Percentiles rank a stretch among this genome's conserved stretches.
These are phyloP conservation scores for Xenops minutus DNA, from an alignment of 2,797 vertebrate genomes.

Conservation along the genomic window DNA sequence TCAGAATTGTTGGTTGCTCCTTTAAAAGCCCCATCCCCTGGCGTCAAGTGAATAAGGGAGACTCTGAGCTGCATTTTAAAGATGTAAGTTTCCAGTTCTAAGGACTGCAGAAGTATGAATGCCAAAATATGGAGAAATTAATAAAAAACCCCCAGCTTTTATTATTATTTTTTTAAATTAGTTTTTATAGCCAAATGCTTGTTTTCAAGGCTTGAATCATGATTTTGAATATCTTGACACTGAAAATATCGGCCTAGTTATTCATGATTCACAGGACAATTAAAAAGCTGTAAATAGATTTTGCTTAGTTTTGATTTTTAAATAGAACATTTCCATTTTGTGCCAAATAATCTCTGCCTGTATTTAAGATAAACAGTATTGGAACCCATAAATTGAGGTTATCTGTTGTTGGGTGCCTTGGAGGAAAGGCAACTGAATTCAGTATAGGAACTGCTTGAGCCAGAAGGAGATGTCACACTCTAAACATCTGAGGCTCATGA, in stretches of 20 bases:
- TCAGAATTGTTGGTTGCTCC: background rate
- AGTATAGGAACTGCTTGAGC: background rate
- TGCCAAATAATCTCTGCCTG: background rate
- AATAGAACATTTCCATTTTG: background rate
- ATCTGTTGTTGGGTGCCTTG: conserved; percentile 14
- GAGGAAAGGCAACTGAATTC: conserved; percentile 42
- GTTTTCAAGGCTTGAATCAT: background rate
- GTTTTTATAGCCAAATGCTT: background rate
- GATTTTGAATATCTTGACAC: background rate
- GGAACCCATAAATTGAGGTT: background rate
- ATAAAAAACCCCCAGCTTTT: background rate
- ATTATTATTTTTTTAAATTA: background rate
- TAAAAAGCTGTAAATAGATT: conserved; percentile 17
- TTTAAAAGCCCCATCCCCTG: background rate
- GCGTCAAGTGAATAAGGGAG: background rate
- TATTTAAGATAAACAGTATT: background rate
- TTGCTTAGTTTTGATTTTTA: conserved; percentile 13
- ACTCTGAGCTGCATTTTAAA: background rate
- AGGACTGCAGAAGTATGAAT: background rate
- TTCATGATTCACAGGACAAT: background rate
- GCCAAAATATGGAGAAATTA: background rate
- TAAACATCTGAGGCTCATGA: conserved; percentile 35
- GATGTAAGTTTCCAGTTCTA: background rate
- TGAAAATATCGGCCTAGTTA: background rate
- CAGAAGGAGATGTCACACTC: conserved; percentile 36